Conservation (phyloP, 92 coral and sea anemone genomes). For the Siderastrea radians region DNA sequence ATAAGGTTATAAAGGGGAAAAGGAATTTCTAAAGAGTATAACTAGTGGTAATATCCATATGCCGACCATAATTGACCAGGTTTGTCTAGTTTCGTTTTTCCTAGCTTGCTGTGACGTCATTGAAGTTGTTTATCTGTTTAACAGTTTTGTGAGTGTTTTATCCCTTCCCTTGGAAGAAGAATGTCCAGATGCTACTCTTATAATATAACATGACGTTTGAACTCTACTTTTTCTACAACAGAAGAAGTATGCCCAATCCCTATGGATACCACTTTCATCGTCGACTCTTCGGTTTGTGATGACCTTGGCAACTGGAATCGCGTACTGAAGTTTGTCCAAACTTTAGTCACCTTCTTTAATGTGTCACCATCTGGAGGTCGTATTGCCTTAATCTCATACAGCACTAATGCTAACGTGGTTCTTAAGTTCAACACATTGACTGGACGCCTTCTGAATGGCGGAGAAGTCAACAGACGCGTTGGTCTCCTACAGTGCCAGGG, state of each 20-base stretch:
- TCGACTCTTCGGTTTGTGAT: conserved; percentile 83
- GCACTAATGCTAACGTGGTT: conserved; percentile 60
- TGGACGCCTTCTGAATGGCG: conserved; percentile 68
- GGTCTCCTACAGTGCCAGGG: conserved; percentile 62
- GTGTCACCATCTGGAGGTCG: conserved; percentile 74
- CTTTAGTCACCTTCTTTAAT: conserved; percentile 61
- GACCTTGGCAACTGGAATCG: conserved; percentile 76
- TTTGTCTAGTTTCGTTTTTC: no score
- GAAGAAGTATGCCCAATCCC: conserved; percentile 68
- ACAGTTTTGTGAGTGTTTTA: no score
- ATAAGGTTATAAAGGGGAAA: no score
- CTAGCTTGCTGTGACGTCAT: no score
- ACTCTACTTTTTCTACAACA: not conserved
- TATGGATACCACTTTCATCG: conserved; percentile 82
- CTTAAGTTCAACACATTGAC: conserved; percentile 74
- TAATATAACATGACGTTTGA: not conserved
- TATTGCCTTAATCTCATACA: conserved; percentile 66
- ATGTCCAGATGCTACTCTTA: not conserved
- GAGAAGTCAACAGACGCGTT: conserved; percentile 64
- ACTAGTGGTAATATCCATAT: no score
- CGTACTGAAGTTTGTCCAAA: conserved; percentile 71
- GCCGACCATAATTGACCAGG: no score
- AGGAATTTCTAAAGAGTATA: no score
- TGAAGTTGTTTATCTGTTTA: no score
- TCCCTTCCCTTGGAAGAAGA: not conserved